These are phyloP conservation scores for Drosophila maculinotata DNA, from an alignment of 2,888 invertebrate genomes.

Conservation along the genomic window DNA sequence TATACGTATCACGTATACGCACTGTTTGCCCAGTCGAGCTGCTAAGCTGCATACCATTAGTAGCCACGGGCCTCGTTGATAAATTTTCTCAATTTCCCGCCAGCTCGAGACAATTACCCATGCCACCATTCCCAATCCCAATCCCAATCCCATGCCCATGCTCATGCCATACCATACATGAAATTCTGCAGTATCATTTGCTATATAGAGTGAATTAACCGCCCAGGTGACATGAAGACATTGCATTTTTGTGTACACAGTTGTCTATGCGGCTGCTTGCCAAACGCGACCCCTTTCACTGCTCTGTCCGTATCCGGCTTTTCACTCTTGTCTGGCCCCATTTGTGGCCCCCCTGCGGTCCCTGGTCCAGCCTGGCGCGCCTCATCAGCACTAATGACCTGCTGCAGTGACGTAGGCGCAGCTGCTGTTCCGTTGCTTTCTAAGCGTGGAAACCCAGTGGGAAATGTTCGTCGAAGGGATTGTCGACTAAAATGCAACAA, in stretches of 20 bases:
- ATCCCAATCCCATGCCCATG: not conserved
- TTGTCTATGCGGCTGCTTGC: conserved; percentile 35
- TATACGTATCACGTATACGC: conserved; percentile 71
- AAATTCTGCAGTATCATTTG: conserved; percentile 52
- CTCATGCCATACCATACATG: too few species aligned
- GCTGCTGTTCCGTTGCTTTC: conserved; percentile 25
- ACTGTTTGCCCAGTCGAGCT: conserved; percentile 28
- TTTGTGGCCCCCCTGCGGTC: conserved; percentile 24
- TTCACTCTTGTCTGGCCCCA: conserved; percentile 3
- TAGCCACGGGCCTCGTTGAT: conserved; percentile 43
- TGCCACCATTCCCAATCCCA: conserved; percentile 2
- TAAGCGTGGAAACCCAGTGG: conserved; percentile 27
- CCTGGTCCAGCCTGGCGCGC: conserved; percentile 24
- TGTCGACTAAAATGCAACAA: not conserved
- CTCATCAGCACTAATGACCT: conserved; percentile 77
- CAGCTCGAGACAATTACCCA: conserved; percentile 40
- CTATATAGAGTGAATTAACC: conserved; percentile 15
- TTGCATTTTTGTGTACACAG: conserved; percentile 35
- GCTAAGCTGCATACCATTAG: conserved; percentile 52
- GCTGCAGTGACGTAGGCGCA: conserved; percentile 63
- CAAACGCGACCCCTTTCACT: conserved; percentile 18
- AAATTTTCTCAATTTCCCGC: conserved; percentile 62
- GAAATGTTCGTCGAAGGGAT: conserved; percentile 22
- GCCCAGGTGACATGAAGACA: conserved; percentile 33
- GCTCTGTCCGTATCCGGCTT: conserved; percentile 2